Evolutionary conservation across 1,140 invertebrate species (phyloP).

Genomic region (Drosophila arizonae): DNA sequence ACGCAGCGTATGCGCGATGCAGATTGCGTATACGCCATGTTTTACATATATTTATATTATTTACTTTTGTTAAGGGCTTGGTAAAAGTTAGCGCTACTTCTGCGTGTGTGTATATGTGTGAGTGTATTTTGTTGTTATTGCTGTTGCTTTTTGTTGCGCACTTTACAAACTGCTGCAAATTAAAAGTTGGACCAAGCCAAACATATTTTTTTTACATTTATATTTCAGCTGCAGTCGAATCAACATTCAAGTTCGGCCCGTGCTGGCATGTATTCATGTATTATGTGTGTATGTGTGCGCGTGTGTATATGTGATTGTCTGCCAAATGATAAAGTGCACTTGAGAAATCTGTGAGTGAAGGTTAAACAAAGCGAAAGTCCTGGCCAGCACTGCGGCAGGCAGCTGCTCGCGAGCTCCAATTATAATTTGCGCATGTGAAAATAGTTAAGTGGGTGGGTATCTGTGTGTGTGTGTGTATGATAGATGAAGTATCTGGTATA

Average conservation of each 20-base stretch:
- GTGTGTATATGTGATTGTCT: slow-evolving; percentile 45
- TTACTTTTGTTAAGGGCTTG: slow-evolving; percentile 18
- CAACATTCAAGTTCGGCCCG: slow-evolving; percentile 17
- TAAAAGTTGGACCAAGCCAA: slow-evolving; percentile 58
- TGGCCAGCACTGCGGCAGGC: slow-evolving; percentile 1
- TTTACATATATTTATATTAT: slow-evolving; percentile 23
- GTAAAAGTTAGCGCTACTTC: slow-evolving; percentile 18
- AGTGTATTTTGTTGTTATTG: slow-evolving; percentile 13
- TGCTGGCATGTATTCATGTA: neutral
- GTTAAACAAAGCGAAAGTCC: slow-evolving; percentile 26
- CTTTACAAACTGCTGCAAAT: slow-evolving; percentile 54
- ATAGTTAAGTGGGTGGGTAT: slow-evolving; percentile 37
- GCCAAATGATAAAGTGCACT: slow-evolving; percentile 69
- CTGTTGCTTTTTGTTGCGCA: slow-evolving; percentile 17
- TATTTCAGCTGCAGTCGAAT: slow-evolving; percentile 24
- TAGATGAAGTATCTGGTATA: slow-evolving; percentile 37
- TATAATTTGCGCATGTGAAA: slow-evolving; percentile 49
- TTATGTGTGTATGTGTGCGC: slow-evolving; percentile 31
- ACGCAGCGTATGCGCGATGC: slow-evolving; percentile 62
- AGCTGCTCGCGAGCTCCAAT: slow-evolving; percentile 20
- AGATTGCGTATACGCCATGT: slow-evolving; percentile 47
- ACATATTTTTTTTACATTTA: slow-evolving; percentile 14
- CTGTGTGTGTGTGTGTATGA: slow-evolving; percentile 1
- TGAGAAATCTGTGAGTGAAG: slow-evolving; percentile 32
- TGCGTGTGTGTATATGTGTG: neutral